These are phyloP conservation scores for Crocuta crocuta DNA, from an alignment of 2,113 vertebrate species.

Conservation along the genomic window DNA sequence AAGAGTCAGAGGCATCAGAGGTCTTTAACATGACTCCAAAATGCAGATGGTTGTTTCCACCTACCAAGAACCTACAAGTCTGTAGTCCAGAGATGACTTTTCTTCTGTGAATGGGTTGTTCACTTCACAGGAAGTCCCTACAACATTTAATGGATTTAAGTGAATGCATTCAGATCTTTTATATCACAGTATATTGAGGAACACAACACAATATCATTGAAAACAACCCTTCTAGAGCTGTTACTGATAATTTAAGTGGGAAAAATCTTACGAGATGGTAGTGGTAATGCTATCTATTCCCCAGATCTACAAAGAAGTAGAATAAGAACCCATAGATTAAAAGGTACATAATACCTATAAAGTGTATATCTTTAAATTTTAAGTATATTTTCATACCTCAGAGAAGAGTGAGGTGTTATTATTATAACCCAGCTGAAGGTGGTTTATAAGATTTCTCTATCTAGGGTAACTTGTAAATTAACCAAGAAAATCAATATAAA, in stretches of 20 bases:
- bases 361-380: background rate
- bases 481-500: conserved; percentile 23
- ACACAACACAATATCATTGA: background rate
- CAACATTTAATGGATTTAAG: background rate
- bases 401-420: background rate
- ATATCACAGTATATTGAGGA: background rate
- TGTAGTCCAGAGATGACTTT: background rate
- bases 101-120: background rate
- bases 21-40: background rate
- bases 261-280: background rate
- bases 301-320: background rate
- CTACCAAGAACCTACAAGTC: background rate
- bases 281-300: background rate
- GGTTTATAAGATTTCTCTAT: conserved; percentile 3
- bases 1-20: background rate
- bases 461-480: conserved; percentile 10
- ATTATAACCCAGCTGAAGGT: background rate
- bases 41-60: background rate
- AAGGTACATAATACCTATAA: background rate
- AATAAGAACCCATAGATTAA: background rate
- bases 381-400: background rate
- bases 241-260: background rate
- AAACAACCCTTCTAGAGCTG: background rate
- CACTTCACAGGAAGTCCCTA: background rate
- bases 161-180: background rate